Evolutionary conservation across 2,888 invertebrate species (phyloP).

Genomic region (Nomada fucata): DNA sequence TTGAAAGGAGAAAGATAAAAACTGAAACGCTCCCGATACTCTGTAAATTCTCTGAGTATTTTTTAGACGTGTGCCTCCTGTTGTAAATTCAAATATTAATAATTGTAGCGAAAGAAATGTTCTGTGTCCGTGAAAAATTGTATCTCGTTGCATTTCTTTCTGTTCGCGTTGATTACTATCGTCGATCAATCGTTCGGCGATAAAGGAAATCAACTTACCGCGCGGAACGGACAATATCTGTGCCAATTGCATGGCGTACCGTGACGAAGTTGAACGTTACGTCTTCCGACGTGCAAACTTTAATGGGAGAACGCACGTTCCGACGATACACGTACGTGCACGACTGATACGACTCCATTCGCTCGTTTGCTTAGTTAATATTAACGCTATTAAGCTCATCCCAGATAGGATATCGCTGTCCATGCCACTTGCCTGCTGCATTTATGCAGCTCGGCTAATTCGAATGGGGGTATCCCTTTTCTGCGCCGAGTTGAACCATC

Average conservation of each 20-base stretch:
- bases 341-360: slow-evolving; percentile 70
- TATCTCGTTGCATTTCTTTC: background rate
- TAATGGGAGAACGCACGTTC: slow-evolving; percentile 41
- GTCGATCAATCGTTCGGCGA: background rate
- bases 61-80: too few relatives aligned
- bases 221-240: slow-evolving; percentile 51
- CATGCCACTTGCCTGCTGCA: slow-evolving; percentile 44
- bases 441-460: slow-evolving; percentile 59
- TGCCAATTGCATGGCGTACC: slow-evolving; percentile 49
- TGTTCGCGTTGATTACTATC: background rate
- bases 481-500: slow-evolving; percentile 34
- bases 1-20: background rate
- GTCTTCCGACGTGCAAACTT: slow-evolving; percentile 63
- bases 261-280: slow-evolving; percentile 55
- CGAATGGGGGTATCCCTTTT: slow-evolving; percentile 52
- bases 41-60: too few relatives aligned
- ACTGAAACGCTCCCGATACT: too few relatives aligned
- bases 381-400: slow-evolving; percentile 73
- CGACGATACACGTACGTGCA: slow-evolving; percentile 51
- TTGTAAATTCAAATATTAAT: too few relatives aligned
- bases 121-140: too few relatives aligned
- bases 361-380: slow-evolving; percentile 75
- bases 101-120: too few relatives aligned
- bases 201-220: slow-evolving; percentile 36
- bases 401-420: slow-evolving; percentile 69